Evolutionary conservation across 37 sponge, comb jelly and placozoan genomes (phyloP).

Genomic region (Tethya wilhelma): DNA sequence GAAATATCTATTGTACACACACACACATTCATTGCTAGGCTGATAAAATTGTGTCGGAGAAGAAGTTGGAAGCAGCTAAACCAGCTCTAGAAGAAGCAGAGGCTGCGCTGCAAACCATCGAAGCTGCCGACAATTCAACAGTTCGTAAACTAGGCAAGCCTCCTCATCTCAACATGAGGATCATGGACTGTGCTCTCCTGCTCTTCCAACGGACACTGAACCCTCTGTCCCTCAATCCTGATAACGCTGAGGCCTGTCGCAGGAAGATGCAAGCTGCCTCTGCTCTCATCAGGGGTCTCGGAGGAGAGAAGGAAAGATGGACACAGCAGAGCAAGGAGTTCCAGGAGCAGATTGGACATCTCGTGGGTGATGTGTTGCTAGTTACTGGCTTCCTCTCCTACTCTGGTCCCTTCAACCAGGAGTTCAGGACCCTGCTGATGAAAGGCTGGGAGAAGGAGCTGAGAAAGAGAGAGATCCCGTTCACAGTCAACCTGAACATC

Average conservation of each 20-base stretch:
- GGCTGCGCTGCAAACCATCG: constrained; percentile 94
- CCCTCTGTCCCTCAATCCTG: constrained; percentile 75
- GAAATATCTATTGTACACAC: too few species aligned
- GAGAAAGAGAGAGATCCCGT: constrained; percentile 77
- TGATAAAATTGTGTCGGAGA: constrained; percentile 90
- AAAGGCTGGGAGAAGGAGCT: constrained; percentile 92
- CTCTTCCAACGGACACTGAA: constrained; percentile 90
- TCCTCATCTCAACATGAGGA: constrained; percentile 99
- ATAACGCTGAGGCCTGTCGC: constrained; percentile 94
- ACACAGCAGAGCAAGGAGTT: constrained; percentile 98
- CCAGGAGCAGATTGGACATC: constrained; percentile 84
- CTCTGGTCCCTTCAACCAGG: constrained; percentile 99
- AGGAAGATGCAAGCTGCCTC: constrained; percentile 96
- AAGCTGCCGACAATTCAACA: constrained; percentile 94
- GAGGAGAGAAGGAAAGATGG: constrained; percentile 98
- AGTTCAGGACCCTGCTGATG: constrained; percentile 81
- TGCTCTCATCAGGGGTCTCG: constrained; percentile 93
- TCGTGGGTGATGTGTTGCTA: constrained; percentile 97
- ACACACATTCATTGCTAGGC: constrained; percentile 39
- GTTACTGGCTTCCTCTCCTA: constrained; percentile 96
- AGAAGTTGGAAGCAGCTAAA: constrained; percentile 89
- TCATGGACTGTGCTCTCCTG: constrained; percentile 95
- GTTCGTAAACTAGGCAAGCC: constrained; percentile 96
- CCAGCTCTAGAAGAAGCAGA: constrained; percentile 99
- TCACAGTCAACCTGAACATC: constrained; percentile 88